Evolutionary conservation across 2,113 vertebrate species (phyloP), one percentile per base, ranked within the genome.

Genomic region (human): DNA sequence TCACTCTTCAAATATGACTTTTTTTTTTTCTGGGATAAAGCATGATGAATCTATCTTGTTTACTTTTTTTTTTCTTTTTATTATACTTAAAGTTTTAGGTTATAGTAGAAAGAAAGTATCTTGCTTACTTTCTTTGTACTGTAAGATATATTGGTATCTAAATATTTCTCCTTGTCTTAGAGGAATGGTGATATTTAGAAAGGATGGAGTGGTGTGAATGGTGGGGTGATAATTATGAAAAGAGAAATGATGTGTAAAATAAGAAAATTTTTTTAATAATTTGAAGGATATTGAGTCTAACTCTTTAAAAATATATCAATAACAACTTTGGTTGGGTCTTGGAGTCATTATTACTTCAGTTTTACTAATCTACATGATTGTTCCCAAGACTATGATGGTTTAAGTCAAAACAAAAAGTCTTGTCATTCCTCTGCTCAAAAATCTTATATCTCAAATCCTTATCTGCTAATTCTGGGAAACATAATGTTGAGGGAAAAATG

Each of bases 391-490:
- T 59, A 27, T 17, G 12, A 38, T 79, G 59, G 27, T 25, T 40
- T 43, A 38, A 88, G 25, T 78, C 27, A 89, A 94, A 96, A 70
- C 7, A 76, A 91, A 23, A 78, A 50, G 38, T 61, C 22, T n/a
- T 70, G 35, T n/a, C 55, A 61, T 68, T 92, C 25, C 12, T 81
- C 22, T 85, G 59, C 16, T 92, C 30, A 91, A 5, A 94, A 61
- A 23, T 72, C 17, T 96, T 81, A 76, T 68, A 90, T 79, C 12
- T 2, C 13, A 86, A 48, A 32, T 50, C 40, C n/a, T 25, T 83
- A 61, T 50, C 8, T 79, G 20, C 43, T 93, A 59, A 79, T 55
- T 90, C 59, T 91, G 38, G 68, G 81, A 98, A 95, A 86, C 48
- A 79, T 38, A 75, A 91, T 50, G 11, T 48, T 61, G 40, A 93